A percentile compares a stretch with the other conserved stretches of the same genome.
phyloP scores from a whole-genome alignment of 2,797 vertebrate species.

The Rallus crepitans region DNA sequence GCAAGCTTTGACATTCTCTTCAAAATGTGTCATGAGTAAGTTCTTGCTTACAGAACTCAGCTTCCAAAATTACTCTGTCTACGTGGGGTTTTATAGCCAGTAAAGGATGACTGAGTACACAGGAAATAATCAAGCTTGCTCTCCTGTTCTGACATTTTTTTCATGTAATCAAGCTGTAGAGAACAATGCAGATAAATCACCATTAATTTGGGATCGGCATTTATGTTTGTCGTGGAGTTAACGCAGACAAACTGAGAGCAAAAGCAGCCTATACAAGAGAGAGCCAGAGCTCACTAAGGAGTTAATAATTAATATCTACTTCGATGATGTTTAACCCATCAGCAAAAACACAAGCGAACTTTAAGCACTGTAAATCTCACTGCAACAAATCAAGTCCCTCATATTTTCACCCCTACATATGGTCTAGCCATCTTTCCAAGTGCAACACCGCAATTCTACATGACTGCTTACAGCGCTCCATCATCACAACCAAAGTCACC shows the following conservation, averaged over 20 bases:
- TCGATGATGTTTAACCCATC: conserved; percentile 8
- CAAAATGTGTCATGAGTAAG: not conserved
- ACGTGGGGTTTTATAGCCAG: not conserved
- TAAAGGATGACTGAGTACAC: not conserved
- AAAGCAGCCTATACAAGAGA: not conserved
- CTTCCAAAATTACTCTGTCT: not conserved
- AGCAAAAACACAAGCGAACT: conserved; percentile 17
- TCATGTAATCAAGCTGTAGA: not conserved
- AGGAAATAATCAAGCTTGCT: not conserved
- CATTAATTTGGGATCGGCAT: not conserved
- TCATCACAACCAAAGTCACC: not conserved
- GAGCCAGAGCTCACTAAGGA: not conserved
- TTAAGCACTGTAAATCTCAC: not conserved
- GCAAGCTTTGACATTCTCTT: not conserved
- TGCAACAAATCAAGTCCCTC: not conserved
- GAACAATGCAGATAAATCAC: conserved; percentile 5
- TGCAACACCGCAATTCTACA: not conserved
- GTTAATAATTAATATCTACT: conserved; percentile 44
- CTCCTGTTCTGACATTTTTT: not conserved
- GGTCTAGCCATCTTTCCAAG: not conserved
- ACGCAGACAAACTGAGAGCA: conserved; percentile 32
- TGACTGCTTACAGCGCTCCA: not conserved
- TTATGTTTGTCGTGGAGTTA: conserved; percentile 19
- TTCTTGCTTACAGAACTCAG: not conserved
- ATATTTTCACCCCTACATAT: not conserved